Evolutionary conservation across 2,113 vertebrate genomes (phyloP).

Genomic region (Rhea americana): DNA sequence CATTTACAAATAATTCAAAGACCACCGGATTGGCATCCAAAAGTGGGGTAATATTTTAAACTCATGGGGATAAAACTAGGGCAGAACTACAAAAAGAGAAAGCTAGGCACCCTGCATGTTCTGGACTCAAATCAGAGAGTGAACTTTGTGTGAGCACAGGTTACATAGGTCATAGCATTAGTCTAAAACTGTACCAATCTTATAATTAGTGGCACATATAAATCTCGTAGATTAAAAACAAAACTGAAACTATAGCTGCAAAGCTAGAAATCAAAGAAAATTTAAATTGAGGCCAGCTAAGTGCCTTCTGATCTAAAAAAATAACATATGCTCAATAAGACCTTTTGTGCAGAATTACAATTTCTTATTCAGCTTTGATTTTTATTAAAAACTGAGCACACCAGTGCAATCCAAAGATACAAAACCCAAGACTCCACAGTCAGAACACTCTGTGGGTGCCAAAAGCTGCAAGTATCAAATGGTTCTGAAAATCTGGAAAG

Average conservation of each 20-base stretch:
- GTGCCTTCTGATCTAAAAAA: conserved; percentile 15
- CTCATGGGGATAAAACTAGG: not conserved
- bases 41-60: not conserved
- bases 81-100: not conserved
- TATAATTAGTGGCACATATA: not conserved
- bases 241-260: not conserved
- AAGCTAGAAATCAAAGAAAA: conserved; percentile 7
- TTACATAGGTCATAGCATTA: not conserved
- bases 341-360: not conserved
- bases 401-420: not conserved
- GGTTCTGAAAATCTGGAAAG: not conserved
- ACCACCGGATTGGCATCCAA: not conserved
- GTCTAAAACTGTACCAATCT: conserved; percentile 20
- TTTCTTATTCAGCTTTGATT: conserved; percentile 17
- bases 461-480: conserved; percentile 3
- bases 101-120: not conserved
- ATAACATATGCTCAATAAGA: not conserved
- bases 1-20: not conserved
- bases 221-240: conserved; percentile 23
- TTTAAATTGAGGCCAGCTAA: not conserved
- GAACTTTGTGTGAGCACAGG: not conserved
- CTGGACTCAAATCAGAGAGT: not conserved
- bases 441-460: not conserved
- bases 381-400: not conserved
- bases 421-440: not conserved